Evolutionary conservation across 2,888 invertebrate species (phyloP), one percentile per base, ranked within the genome.

Genomic region (Mantis religiosa): DNA sequence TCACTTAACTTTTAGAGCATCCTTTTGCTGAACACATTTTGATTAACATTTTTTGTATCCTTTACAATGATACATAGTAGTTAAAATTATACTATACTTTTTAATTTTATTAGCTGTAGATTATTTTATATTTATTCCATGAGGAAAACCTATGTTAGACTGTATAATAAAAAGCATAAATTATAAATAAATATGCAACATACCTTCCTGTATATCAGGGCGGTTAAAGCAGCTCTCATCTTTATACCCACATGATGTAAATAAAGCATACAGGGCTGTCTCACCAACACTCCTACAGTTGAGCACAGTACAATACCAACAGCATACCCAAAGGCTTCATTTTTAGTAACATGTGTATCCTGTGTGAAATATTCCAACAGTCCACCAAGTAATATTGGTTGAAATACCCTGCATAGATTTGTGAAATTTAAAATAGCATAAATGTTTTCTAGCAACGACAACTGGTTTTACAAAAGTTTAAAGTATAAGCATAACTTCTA

Each of bases 351-450:
- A 2, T 71, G 30, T 25, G 84, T 54, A 28, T 82, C 94, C 3
- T 94, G 94, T n/a, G 84, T 87, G 85, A 91, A 91, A 83, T 89
- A 90, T 28, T 85, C 86, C 20, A 91, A 88, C 82, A 91, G 89
- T 28, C 88, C 85, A 27, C 91, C 90, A 4, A 91, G 89, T 30
- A 91, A 89, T 47, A 90, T 34, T 27, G 91, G 91, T 88, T 91
- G 90, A 71, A 90, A 41, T 47, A 91, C 82, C 71, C 91, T 91
- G 88, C 83, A 41, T 82, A 82, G 86, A 47, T 41, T 12, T 41
- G 9, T 41, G 41, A 2, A 28, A 85, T 30, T 41, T 1, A 41
- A 41, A 41, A 41, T 41, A 41, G 41, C 6, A 41, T 41, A 41
- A 41, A 12, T 41, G 41, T 12, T 12, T 34, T 12, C 41, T 41